Percentiles rank a stretch among this genome's conserved stretches.
phyloP scores from a whole-genome alignment of 1,140 invertebrate genomes.

The Pissodes strobi region DNA sequence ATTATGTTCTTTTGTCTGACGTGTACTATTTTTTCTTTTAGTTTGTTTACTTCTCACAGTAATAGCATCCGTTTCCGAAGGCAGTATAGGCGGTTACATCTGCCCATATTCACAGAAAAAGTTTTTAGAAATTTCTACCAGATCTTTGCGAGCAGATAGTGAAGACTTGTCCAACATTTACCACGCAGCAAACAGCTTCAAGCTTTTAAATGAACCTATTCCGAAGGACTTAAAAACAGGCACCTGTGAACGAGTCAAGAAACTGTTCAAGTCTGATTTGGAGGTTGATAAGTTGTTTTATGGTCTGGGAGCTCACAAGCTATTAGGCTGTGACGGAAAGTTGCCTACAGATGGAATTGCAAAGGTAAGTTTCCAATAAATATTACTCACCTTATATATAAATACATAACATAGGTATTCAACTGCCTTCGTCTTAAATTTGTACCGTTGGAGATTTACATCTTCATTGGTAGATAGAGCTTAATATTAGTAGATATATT shows the following conservation, averaged over 20 bases:
- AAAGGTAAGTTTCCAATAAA: slow-evolving; percentile 38
- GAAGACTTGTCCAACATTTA: slow-evolving; percentile 43
- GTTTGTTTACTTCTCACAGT: slow-evolving; percentile 17
- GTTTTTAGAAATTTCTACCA: slow-evolving; percentile 38
- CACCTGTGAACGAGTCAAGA: slow-evolving; percentile 41
- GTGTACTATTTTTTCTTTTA: slow-evolving; percentile 9
- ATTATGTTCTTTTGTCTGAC: neutral
- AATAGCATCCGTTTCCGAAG: slow-evolving; percentile 11
- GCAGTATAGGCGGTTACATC: slow-evolving; percentile 48
- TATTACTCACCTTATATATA: neutral
- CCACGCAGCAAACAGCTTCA: slow-evolving; percentile 44
- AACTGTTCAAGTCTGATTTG: slow-evolving; percentile 37
- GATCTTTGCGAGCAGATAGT: slow-evolving; percentile 31
- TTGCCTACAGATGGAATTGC: slow-evolving; percentile 43
- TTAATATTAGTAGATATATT: slow-evolving; percentile 6
- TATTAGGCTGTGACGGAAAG: slow-evolving; percentile 46
- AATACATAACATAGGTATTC: neutral
- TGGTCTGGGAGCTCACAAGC: slow-evolving; percentile 40
- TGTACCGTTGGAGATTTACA: neutral
- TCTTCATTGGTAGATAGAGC: neutral
- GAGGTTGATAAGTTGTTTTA: slow-evolving; percentile 43
- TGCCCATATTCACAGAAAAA: slow-evolving; percentile 40
- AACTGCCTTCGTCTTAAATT: too few species aligned
- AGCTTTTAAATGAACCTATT: slow-evolving; percentile 39
- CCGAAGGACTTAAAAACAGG: slow-evolving; percentile 33